Conservation (phyloP, 2,113 vertebrate genomes). For the Chloebia gouldiae region DNA sequence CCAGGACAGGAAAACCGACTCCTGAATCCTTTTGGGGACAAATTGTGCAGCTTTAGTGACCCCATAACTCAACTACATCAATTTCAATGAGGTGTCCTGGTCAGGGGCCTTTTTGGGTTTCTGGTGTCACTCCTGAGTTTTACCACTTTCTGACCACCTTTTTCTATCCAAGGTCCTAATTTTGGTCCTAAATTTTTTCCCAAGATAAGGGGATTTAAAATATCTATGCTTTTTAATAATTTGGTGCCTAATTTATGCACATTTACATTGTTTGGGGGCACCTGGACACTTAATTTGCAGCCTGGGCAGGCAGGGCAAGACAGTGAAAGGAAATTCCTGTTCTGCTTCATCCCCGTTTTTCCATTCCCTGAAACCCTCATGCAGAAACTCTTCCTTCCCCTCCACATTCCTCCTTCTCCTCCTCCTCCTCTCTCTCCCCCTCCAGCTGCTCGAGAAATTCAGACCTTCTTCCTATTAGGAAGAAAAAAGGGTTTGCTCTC, state of each 20-base stretch:
- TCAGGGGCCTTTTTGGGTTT: background rate
- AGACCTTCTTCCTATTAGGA: conserved; percentile 56
- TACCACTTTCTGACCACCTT: background rate
- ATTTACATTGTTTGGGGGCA: background rate
- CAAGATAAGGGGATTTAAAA: background rate
- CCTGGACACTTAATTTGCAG: background rate
- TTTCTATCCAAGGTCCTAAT: background rate
- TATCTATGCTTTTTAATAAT: background rate
- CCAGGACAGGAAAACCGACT: background rate
- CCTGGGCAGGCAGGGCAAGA: background rate
- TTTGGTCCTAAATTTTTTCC: background rate
- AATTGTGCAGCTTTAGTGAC: background rate
- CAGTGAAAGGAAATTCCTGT: background rate
- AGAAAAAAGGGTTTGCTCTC: conserved; percentile 22
- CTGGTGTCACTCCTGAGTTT: background rate
- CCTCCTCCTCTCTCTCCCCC: background rate
- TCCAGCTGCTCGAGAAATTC: conserved; percentile 24
- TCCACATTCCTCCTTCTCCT: background rate
- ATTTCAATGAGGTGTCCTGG: background rate
- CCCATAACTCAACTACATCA: background rate
- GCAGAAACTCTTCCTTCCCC: background rate
- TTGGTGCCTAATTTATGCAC: background rate
- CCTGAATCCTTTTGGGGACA: background rate
- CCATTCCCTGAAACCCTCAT: background rate
- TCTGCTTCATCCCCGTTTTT: background rate